Conservation (phyloP, 2,888 invertebrate genomes). For the Amblyteles armatorius region DNA sequence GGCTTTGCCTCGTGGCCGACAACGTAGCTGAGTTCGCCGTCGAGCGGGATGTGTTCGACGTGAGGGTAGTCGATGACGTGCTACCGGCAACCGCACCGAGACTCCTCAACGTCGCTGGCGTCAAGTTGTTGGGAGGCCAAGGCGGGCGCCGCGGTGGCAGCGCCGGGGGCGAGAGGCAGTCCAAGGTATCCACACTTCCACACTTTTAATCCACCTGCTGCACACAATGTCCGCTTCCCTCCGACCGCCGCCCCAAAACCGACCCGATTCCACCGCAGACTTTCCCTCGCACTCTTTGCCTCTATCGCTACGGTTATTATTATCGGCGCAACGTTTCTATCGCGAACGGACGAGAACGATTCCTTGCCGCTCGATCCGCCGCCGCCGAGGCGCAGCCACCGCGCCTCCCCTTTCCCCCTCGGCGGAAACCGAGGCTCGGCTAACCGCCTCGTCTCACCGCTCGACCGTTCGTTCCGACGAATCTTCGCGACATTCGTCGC, state of each 20-base stretch:
- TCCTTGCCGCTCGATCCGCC: background rate
- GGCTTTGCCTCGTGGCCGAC: conserved; percentile 67
- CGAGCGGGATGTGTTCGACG: conserved; percentile 34
- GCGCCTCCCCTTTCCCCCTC: conserved; percentile 29
- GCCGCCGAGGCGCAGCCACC: conserved; percentile 46
- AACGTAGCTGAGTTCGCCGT: conserved; percentile 65
- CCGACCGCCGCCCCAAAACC: background rate
- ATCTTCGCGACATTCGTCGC: background rate
- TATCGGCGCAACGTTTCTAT: background rate
- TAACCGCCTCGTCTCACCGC: conserved; percentile 60
- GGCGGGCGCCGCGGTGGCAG: conserved; percentile 84
- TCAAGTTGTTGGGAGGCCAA: conserved; percentile 84
- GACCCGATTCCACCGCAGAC: background rate
- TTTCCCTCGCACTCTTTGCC: background rate
- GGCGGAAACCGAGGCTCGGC: conserved; percentile 65
- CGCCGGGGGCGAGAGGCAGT: conserved; percentile 85
- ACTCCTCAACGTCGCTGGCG: conserved; percentile 82
- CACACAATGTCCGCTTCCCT: conserved; percentile 72
- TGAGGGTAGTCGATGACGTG: conserved; percentile 62
- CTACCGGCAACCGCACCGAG: conserved; percentile 71
- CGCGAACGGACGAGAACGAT: conserved; percentile 6
- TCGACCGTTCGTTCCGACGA: conserved; percentile 29
- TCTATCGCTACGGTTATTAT: conserved; percentile 1
- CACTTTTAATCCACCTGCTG: conserved; percentile 82
- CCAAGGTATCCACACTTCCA: conserved; percentile 85